Base-by-base conservation (phyloP, 1,140 invertebrate genomes). In the Achroia grisella region DNA sequence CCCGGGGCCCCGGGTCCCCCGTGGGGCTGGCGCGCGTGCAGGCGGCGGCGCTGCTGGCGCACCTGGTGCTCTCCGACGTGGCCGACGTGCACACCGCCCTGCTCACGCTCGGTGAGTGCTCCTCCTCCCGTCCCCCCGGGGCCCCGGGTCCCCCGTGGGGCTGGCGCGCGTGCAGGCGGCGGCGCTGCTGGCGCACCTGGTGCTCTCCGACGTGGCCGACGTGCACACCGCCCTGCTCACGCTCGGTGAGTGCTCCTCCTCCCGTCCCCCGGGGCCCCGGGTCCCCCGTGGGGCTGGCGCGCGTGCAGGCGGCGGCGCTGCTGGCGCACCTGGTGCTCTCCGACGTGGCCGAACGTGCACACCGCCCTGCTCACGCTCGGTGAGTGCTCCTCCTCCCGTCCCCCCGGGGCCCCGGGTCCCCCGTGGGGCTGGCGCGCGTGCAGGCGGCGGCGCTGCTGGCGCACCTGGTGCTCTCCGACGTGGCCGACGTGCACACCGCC, bases 251-350 rank as follows among this genome's bases (percentile, higher is more conserved):
- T 34, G 6, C 29, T 11, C 12, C 15, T 8, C 10, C 28, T 30
- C 1, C 12, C 9, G 2, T 17, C 1, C 39, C 15, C 13, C n/a
- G n/a, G n/a, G n/a, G n/a, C n/a, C n/a, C n/a, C 9, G 14, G 36
- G 36, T 36, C 15, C 5, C 4, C 34, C 8, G 5, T 36, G 13
- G 94, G 94, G 30, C 90, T 90, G 63, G 91, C 92, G 17, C 86
- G 95, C 32, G 84, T 96, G 54, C 90, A 93, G 69, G 90, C 95
- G 44, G 88, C 92, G 32, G 91, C 91, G 71, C 82, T 97, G 47
- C 82, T 95, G 45, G 88, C 90, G 30, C 88, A 90, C 10, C 82
- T 96, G 39, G 86, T 95, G 36, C 77, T 87, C 34, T 90, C 90
- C 2, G 91, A 94, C 66, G 91, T 89, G 74, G 68, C 82, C 17